Evolutionary conservation across 2,113 vertebrate genomes (phyloP), one percentile per base, ranked within the genome.

Genomic region (Bostrychus sinensis): DNA sequence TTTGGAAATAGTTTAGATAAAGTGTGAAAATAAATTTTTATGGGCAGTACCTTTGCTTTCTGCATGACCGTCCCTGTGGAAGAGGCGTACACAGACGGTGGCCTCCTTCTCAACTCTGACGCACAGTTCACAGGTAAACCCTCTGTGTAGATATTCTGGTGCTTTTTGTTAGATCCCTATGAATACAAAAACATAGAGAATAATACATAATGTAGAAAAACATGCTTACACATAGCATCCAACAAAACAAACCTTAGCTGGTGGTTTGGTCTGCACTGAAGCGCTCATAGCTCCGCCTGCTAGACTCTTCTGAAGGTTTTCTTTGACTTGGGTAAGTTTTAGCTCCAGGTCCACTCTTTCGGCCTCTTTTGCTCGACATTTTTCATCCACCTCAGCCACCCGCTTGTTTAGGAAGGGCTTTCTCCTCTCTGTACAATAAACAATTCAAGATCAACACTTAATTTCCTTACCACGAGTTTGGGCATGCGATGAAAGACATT

Each of bases 341-440:
- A 98, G 93, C 83, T 98, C 97, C 80, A 98, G 85, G 65, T 98
- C 95, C 0, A 98, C 96, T 0, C 96, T 89, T 4, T 88, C 88
- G 0, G 92, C 82, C 77, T 98, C 97, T 74, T 95, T 96, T 1
- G 65, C 86, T 48, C 92, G 92, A 63, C 96, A 99, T 22, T 91
- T 87, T 28, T 94, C 94, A 61, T 99, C 97, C 73, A 98, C 80
- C 72, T 62, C 62, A 0, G 78, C 80, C 61, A 96, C 62, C 0
- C 36, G 89, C 74, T 94, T 92, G 76, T 94, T 93, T 70, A 97
- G 84, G 22, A 81, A 86, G 66, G 90, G 77, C 80, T 88, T 85
- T 71, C 90, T 92, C 16, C 70, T 69, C 16, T 94, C 97, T 97
- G 88, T 54, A 73, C 48, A 2, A 68, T 9, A 73, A 20, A 58